phyloP scores from a whole-genome alignment of 2,797 vertebrate species.

The Pempheris klunzingeri region DNA sequence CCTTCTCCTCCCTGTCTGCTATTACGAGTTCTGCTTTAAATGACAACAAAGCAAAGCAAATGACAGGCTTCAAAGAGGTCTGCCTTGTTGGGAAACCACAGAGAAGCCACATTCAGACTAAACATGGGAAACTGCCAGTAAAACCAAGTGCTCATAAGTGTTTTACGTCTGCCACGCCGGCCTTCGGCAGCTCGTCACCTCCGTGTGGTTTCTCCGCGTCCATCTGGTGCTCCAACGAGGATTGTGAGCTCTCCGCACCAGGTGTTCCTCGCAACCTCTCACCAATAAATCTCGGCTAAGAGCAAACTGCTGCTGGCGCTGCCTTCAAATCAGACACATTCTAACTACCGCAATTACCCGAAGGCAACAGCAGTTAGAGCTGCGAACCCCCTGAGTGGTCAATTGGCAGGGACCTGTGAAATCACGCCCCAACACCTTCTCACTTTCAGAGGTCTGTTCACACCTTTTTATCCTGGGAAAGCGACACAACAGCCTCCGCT shows the following conservation, averaged over 20 bases:
- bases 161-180: constrained; percentile 1
- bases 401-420: constrained; percentile 67
- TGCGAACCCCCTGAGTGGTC: constrained; percentile 44
- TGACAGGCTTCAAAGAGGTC: constrained; percentile 10
- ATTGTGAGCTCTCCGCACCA: constrained; percentile 67
- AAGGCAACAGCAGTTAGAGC: constrained; percentile 27
- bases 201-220: constrained; percentile 21
- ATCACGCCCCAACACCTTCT: constrained; percentile 49
- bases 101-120: constrained; percentile 25
- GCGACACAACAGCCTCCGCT: constrained; percentile 6
- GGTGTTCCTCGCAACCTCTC: constrained; percentile 68
- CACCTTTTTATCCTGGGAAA: constrained; percentile 45
- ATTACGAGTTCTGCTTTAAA: constrained; percentile 15
- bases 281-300: constrained; percentile 66
- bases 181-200: constrained; percentile 35
- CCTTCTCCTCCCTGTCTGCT: not conserved
- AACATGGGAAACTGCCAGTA: constrained; percentile 48
- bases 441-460: constrained; percentile 54
- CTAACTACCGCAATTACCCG: constrained; percentile 60
- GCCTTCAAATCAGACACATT: constrained; percentile 64
- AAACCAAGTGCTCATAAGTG: constrained; percentile 46
- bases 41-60: too few relatives aligned
- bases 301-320: constrained; percentile 41
- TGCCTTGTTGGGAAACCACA: constrained; percentile 34
- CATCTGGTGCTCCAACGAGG: constrained; percentile 45